phyloP scores from a whole-genome alignment of 2,888 invertebrate genomes.

The Ochlodes sylvanus region DNA sequence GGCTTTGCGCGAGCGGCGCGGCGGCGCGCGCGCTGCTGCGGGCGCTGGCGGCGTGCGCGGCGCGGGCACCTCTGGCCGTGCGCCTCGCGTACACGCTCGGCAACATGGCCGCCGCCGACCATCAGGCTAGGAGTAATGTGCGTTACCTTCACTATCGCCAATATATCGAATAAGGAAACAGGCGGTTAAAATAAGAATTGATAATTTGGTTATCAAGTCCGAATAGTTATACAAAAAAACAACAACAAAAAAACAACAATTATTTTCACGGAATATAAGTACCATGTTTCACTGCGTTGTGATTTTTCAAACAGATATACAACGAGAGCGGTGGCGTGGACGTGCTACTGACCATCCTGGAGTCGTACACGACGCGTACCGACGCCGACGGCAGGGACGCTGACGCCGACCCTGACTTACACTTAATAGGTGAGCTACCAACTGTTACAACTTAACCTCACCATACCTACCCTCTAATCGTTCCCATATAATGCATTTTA shows the following conservation, averaged over 20 bases:
- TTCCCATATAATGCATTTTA: too few relatives aligned
- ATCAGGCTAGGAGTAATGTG: conserved; percentile 86
- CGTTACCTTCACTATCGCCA: conserved; percentile 30
- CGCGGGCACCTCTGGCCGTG: conserved; percentile 89
- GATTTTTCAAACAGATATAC: conserved; percentile 63
- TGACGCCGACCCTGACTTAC: conserved; percentile 66
- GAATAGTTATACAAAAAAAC: too few relatives aligned
- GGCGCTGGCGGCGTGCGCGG: conserved; percentile 87
- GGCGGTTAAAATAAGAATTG: too few relatives aligned
- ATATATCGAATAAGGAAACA: too few relatives aligned
- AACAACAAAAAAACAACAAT: too few relatives aligned
- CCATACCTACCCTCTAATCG: too few relatives aligned
- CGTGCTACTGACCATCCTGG: conserved; percentile 79
- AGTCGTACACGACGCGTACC: conserved; percentile 77
- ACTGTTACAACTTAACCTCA: too few relatives aligned
- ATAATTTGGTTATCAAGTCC: too few relatives aligned
- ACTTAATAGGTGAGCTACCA: conserved; percentile 63
- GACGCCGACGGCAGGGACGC: conserved; percentile 57
- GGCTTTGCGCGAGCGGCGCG: conserved; percentile 83
- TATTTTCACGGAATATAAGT: too few relatives aligned
- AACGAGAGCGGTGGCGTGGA: conserved; percentile 76
- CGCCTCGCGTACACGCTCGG: conserved; percentile 93
- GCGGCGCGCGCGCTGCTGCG: conserved; percentile 85
- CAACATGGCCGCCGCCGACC: conserved; percentile 92
- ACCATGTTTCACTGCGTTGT: too few relatives aligned